phyloP scores from a whole-genome alignment of 2,888 invertebrate genomes.

The Salticus scenicus region DNA sequence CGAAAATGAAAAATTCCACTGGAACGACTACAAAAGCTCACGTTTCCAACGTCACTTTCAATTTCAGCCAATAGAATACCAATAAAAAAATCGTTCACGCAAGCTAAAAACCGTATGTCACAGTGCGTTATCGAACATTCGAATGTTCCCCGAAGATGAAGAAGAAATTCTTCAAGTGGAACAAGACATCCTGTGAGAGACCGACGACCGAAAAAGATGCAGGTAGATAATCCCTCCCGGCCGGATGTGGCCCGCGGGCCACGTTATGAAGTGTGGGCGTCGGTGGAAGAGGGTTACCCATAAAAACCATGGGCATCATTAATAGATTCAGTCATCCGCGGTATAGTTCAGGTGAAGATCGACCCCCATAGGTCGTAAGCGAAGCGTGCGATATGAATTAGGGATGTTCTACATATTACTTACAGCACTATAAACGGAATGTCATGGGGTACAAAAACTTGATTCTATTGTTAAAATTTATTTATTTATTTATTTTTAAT shows the following conservation, averaged over 20 bases:
- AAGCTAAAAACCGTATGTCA: neutral
- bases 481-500: no score
- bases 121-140: neutral
- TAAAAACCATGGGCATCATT: constrained; percentile 61
- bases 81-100: neutral
- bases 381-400: constrained; percentile 56
- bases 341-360: constrained; percentile 16
- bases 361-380: constrained; percentile 38
- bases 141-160: neutral
- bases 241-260: constrained; percentile 51
- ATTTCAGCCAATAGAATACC: no score
- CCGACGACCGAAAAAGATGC: constrained; percentile 16
- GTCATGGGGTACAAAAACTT: no score
- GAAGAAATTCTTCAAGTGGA: neutral
- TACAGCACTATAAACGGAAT: no score
- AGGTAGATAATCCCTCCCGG: constrained; percentile 31
- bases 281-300: constrained; percentile 22
- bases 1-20: no score
- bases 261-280: neutral
- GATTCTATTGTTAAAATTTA: no score
- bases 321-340: constrained; percentile 53
- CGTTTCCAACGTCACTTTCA: no score
- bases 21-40: no score
- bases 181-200: neutral
- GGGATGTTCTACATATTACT: constrained; percentile 34